These are phyloP conservation scores for Hydrozoanthus gracilis DNA, from an alignment of 92 coral and sea anemone genomes.

Conservation along the genomic window DNA sequence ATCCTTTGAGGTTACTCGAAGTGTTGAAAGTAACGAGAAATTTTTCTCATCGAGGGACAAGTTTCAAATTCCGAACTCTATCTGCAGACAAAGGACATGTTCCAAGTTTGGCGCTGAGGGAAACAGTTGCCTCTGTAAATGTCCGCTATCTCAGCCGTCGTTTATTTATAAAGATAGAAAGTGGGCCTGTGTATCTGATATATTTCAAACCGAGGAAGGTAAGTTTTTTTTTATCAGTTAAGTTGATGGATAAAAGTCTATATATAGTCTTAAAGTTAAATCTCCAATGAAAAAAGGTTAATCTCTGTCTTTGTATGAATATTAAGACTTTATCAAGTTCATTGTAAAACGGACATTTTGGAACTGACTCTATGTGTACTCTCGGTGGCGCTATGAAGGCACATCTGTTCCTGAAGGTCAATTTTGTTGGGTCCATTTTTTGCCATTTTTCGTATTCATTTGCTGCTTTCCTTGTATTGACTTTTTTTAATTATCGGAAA, in stretches of 20 bases:
- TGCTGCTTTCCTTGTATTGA: no score
- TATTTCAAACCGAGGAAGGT: background rate
- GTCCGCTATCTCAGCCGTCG: background rate
- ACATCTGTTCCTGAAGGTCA: no score
- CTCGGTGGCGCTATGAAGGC: no score
- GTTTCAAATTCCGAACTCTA: background rate
- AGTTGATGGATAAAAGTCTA: conserved; percentile 40
- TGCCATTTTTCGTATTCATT: no score
- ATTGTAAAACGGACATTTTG: no score
- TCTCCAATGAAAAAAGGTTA: no score
- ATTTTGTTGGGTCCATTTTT: no score
- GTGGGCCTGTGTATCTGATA: conserved; percentile 7
- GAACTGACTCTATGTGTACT: no score
- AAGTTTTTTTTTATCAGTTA: background rate
- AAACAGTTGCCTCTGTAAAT: conserved; percentile 1
- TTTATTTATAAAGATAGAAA: conserved; percentile 16
- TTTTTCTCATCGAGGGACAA: conserved; percentile 7
- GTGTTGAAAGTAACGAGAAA: background rate
- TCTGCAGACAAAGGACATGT: background rate
- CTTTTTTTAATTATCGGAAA: no score
- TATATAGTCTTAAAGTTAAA: no score
- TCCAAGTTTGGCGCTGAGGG: background rate
- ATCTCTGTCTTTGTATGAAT: no score
- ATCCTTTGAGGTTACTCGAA: background rate
- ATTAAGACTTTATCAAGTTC: no score